A percentile compares a stretch with the other conserved stretches of the same genome.
Conservation (phyloP, 2,797 vertebrate genomes). For the Chiloscyllium punctatum region DNA sequence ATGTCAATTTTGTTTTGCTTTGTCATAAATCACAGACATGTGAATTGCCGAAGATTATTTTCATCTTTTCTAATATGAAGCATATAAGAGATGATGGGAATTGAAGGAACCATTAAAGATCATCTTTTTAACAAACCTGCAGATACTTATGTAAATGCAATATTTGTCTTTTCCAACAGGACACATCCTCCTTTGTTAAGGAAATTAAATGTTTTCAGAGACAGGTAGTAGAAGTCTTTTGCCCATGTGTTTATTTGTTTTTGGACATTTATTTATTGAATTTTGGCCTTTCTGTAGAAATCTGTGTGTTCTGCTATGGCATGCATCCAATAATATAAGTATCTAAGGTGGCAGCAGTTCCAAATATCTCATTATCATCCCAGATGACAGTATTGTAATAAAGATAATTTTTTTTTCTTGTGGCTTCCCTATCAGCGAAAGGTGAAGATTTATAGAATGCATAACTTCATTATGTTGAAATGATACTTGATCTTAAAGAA, state of each 20-base stretch:
- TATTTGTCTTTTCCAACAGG: background rate
- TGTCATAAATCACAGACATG: slow-evolving; percentile 7
- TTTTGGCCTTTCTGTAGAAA: background rate
- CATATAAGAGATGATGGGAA: background rate
- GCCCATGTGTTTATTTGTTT: background rate
- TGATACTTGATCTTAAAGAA: background rate
- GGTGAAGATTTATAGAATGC: background rate
- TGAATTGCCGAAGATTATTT: background rate
- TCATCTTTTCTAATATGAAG: background rate
- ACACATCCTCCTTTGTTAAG: background rate
- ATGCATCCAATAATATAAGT: background rate
- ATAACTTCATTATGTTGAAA: background rate
- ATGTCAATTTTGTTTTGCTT: no score
- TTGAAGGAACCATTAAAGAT: background rate
- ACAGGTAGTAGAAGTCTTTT: background rate
- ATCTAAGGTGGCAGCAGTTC: no score
- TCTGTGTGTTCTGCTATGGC: background rate
- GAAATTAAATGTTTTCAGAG: background rate
- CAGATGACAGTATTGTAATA: background rate
- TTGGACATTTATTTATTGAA: background rate
- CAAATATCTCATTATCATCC: background rate
- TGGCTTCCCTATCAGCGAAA: background rate
- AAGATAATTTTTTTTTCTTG: background rate
- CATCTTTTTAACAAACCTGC: background rate
- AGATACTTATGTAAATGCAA: background rate